phyloP scores from a whole-genome alignment of 2,888 invertebrate species.

The Periphyllus acericola region DNA sequence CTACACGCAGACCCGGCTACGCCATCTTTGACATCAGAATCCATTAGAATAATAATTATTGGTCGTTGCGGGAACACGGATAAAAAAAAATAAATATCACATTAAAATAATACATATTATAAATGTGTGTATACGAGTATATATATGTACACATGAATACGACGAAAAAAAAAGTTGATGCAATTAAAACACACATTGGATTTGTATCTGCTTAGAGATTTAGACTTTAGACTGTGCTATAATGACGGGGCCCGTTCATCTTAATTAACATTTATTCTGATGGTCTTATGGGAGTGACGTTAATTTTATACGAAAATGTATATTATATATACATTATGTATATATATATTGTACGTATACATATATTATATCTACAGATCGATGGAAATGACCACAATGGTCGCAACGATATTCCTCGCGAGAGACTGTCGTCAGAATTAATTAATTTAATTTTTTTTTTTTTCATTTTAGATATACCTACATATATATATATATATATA shows the following conservation, averaged over 20 bases:
- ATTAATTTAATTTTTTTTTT: conserved; percentile 46
- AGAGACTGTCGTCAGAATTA: conserved; percentile 27
- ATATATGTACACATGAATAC: neutral
- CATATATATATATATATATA: neutral
- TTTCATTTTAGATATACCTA: conserved; percentile 18
- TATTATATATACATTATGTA: neutral
- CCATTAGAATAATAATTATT: conserved; percentile 59
- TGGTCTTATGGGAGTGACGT: neutral
- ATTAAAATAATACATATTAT: conserved; percentile 36
- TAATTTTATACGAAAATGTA: conserved; percentile 36
- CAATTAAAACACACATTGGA: conserved; percentile 48
- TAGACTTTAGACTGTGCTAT: conserved; percentile 4
- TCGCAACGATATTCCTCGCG: conserved; percentile 7
- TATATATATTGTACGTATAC: neutral
- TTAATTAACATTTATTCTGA: conserved; percentile 48
- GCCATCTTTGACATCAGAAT: conserved; percentile 55
- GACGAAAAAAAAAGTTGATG: conserved; percentile 8
- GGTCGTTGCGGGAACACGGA: conserved; percentile 36
- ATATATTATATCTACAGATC: neutral
- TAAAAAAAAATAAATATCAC: conserved; percentile 41
- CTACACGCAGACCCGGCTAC: conserved; percentile 17
- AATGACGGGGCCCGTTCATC: conserved; percentile 4
- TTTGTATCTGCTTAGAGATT: neutral
- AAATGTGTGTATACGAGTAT: neutral
- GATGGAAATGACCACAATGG: conserved; percentile 20